A percentile compares a stretch with the other conserved stretches of the same genome.
These are phyloP conservation scores for Acromyrmex heyeri DNA, from an alignment of 1,140 invertebrate genomes.

Conservation along the genomic window DNA sequence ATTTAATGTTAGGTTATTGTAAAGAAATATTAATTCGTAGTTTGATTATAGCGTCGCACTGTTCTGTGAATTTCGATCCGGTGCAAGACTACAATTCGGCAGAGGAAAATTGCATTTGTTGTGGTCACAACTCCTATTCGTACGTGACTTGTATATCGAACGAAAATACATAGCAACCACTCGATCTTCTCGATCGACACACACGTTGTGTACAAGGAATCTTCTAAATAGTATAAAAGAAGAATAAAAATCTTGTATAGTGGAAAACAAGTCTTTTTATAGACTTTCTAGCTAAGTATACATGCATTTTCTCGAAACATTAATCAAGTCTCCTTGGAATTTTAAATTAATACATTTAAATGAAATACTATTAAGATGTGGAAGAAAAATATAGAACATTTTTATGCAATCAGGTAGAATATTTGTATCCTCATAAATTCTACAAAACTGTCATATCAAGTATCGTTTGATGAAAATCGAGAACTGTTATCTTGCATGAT, in stretches of 20 bases:
- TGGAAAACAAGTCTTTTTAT: conserved; percentile 16
- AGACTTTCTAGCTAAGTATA: neutral
- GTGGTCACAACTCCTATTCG: conserved; percentile 1
- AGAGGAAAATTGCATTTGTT: conserved; percentile 52
- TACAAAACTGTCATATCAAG: neutral
- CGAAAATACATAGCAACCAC: neutral
- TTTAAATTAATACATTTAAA: neutral
- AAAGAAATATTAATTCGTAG: conserved; percentile 25
- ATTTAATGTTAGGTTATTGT: neutral
- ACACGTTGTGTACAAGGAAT: neutral
- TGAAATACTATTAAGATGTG: neutral
- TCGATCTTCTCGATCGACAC: conserved; percentile 21
- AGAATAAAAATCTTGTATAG: neutral
- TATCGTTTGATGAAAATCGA: neutral
- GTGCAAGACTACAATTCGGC: conserved; percentile 38
- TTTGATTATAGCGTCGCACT: conserved; percentile 1
- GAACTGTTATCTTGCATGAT: neutral
- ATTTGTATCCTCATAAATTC: conserved; percentile 4
- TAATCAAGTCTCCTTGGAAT: neutral
- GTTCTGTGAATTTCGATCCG: conserved; percentile 9
- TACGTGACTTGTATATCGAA: conserved; percentile 42
- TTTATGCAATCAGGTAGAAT: neutral
- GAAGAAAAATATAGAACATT: neutral
- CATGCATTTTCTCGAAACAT: neutral
- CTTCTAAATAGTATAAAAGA: conserved; percentile 1